Evolutionary conservation across 2,797 vertebrate genomes (phyloP).

Genomic region (Amazona finschi): DNA sequence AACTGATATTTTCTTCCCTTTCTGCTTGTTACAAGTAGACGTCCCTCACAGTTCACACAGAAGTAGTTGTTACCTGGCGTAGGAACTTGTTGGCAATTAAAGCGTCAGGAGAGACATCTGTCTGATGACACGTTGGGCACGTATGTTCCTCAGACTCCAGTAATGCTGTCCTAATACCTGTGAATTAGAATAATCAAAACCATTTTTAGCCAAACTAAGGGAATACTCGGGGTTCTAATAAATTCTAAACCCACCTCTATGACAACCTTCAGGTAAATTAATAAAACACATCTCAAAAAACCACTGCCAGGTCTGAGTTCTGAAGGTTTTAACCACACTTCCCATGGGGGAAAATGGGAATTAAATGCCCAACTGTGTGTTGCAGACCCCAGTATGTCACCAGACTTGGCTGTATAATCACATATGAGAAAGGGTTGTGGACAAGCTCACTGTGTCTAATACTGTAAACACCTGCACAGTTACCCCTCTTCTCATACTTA

Average conservation of each 20-base stretch:
- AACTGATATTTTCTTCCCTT: not conserved
- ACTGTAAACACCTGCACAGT: not conserved
- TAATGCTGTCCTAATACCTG: constrained; percentile 91
- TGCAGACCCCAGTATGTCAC: not conserved
- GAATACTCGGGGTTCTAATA: not conserved
- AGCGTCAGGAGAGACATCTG: constrained; percentile 91
- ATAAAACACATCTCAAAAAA: not conserved
- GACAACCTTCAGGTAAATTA: not conserved
- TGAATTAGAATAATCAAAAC: not conserved
- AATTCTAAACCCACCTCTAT: not conserved
- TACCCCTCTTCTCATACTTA: not conserved
- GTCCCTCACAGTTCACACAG: not conserved
- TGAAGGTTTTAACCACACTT: not conserved
- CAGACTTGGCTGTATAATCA: not conserved
- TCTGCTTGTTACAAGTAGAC: not conserved
- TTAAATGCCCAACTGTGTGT: not conserved
- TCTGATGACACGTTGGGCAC: constrained; percentile 90
- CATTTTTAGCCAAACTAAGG: not conserved
- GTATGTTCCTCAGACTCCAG: constrained; percentile 93
- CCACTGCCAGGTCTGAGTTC: not conserved
- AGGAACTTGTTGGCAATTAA: constrained; percentile 96
- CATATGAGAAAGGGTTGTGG: not conserved
- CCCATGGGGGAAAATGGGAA: not conserved
- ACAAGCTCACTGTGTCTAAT: not conserved
- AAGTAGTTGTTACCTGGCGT: constrained; percentile 83